Conservation (phyloP, 1,140 invertebrate species). For the Sitophilus oryzae region DNA sequence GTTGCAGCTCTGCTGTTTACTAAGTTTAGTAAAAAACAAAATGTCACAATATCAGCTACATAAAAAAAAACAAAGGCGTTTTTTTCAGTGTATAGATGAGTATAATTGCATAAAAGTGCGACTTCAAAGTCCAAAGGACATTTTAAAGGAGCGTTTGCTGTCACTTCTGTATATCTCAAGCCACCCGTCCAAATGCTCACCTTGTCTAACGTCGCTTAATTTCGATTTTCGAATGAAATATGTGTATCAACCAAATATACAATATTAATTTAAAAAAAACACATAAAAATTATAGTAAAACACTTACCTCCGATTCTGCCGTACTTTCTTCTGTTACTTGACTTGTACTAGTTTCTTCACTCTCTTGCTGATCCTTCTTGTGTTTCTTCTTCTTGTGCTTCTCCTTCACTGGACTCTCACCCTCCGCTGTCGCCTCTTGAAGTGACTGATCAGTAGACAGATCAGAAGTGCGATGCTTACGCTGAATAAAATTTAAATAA, state of each 20-base stretch:
- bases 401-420: constrained; percentile 46
- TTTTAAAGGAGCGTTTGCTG: too few relatives aligned
- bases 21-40: too few relatives aligned
- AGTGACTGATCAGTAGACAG: constrained; percentile 45
- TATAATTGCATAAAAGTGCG: too few relatives aligned
- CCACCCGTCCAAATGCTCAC: too few relatives aligned
- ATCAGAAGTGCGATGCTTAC: constrained; percentile 44
- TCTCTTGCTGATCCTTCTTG: neutral
- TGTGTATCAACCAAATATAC: too few relatives aligned
- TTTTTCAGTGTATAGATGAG: too few relatives aligned
- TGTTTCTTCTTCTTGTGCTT: constrained; percentile 22
- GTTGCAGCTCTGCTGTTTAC: too few relatives aligned
- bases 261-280: constrained; percentile 5
- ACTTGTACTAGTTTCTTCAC: constrained; percentile 12
- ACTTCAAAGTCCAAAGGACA: too few relatives aligned
- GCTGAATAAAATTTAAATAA: constrained; percentile 44
- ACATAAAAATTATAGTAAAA: neutral
- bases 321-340: constrained; percentile 13
- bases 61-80: too few relatives aligned
- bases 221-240: too few relatives aligned
- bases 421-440: constrained; percentile 48
- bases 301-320: neutral
- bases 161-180: too few relatives aligned
- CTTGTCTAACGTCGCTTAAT: too few relatives aligned
- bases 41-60: neutral